Base-by-base conservation (phyloP, 30 jellyfish, hydroid and myxozoan species). In the Turritopsis dohrnii region DNA sequence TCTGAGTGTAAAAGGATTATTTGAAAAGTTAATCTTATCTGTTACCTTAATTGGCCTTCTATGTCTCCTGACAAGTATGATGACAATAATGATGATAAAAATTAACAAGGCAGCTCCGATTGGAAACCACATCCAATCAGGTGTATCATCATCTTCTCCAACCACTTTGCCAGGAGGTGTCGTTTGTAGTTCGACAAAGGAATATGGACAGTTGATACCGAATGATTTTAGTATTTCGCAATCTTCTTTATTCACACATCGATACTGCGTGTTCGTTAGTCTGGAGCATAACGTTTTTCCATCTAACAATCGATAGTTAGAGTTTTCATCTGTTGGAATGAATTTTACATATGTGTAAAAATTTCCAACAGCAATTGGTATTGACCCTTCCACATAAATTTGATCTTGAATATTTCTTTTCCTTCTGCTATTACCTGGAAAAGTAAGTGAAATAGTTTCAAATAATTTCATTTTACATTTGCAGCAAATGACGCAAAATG, bases 241-340 rank as follows among this genome's bases (percentile, higher is more conserved):
- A 66, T 89, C 96, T 21, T 84, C 90, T 23, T 73, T 82, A 76
- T 79, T 89, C 41, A 89, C 94, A 65, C 96, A 89, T 0, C 96
- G 86, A 22, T 84, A 21, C 71, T 81, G 90, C 9, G 93, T 79
- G 8, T 88, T 87, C 7, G 81, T 81, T 19, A 89, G 72, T 86
- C 81, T 66, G 21, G 88, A 82, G 76, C 96, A 89, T 54, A 89
- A 24, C 1, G 81, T 80, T 54, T n/a, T 24, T 7, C 90, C 90
- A 52, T 71, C 74, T 31, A 80, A 24, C 41, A 89, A 83, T 52
- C 20, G 69, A 73, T 52, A 89, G 16, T 23, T 53, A 20, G 74
- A 54, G 28, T 72, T 79, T 5, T 88, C 89, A 74, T 89, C 94
- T 85, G 81, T 84, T 31, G 94, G 87, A 21, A 89, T 88, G 28